Evolutionary conservation across 1,140 invertebrate genomes (phyloP), one percentile per base, ranked within the genome.

Genomic region (Neuroterus valhalla): DNA sequence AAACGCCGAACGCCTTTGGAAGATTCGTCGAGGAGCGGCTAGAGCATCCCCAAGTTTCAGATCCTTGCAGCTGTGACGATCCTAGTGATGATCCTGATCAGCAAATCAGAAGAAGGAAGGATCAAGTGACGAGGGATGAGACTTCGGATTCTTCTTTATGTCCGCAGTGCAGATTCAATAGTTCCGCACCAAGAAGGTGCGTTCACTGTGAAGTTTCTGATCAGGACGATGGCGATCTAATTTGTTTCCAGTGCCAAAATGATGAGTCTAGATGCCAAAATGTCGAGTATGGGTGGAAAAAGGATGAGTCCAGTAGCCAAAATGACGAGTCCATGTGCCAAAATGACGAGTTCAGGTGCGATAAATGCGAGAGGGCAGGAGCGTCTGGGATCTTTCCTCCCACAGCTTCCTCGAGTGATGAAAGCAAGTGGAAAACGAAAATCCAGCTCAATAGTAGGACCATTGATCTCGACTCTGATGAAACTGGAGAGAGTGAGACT

Each of bases 241-340:
- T 89, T 46, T 88, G 87, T 74, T 89, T 89, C 72, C 81, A 83
- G 23, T 89, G 88, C 43, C 85, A 87, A 43, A 87, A 68, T 70
- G 85, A 86, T 44, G 81, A 78, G 17, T 46, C 70, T 10, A n/a
- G n/a, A n/a, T n/a, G n/a, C n/a, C n/a, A n/a, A n/a, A n/a, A n/a
- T n/a, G n/a, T n/a, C n/a, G n/a, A n/a, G n/a, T n/a, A n/a, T n/a
- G n/a, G n/a, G n/a, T n/a, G n/a, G n/a, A n/a, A n/a, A n/a, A n/a
- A n/a, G n/a, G n/a, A n/a, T n/a, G n/a, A n/a, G n/a, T 89, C 72
- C 81, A 83, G 23, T 89, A n/a, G 88, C 43, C 85, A 87, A 43
- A 87, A 68, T 70, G 85, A 86, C 48, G 81, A 78, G 17, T 46
- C 70, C n/a, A n/a, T 10, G 23, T 89, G 88, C 43, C 85, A 87